Evolutionary conservation across 2,888 invertebrate genomes (phyloP), one percentile per base, ranked within the genome.

Genomic region (Acheta domesticus): DNA sequence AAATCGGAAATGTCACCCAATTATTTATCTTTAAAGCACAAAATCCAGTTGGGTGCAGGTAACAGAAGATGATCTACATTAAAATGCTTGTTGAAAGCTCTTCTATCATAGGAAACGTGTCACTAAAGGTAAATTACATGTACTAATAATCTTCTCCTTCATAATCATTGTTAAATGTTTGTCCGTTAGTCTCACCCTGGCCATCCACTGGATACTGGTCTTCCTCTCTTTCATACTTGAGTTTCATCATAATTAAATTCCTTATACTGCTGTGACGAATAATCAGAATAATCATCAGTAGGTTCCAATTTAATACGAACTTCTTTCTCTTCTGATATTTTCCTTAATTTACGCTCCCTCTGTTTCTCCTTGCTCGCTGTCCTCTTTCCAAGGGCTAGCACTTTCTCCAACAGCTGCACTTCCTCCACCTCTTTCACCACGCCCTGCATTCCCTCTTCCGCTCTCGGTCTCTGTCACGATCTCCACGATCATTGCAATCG

Each of bases 251-350:
- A 90, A 79, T 89, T 89, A 84, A 89, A 89, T 77, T 90, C 89
- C 14, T 83, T 82, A 75, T 82, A 83, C 21, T 82, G 80, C 48
- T 81, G 77, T 80, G 90, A 87, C 77, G 87, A 87, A 87, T 93
- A 94, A 83, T 93, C 92, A 2, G 94, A 94, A 87, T 94, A 94
- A 87, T 93, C 93, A 85, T 95, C 95, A 82, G 91, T 87, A 1
- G 95, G 95, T 86, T 95, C 95, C 87, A 94, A 93, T 86, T 96
- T 96, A 85, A 96, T 93, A 86, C 94, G 91, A 85, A 92, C 91
- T 80, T 92, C 91, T 75, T 90, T 90, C 80, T 90, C 91, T 80
- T 91, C 91, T 36, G 88, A 87, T 83, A 88, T 87, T 82, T 87
- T 88, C 50, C 50, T 50, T 81, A 87, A 88, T 80, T 88, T 88